A percentile compares a stretch with the other conserved stretches of the same genome.
These are phyloP conservation scores for Epinephelus lanceolatus DNA, from an alignment of 2,113 vertebrate genomes.

Conservation along the genomic window DNA sequence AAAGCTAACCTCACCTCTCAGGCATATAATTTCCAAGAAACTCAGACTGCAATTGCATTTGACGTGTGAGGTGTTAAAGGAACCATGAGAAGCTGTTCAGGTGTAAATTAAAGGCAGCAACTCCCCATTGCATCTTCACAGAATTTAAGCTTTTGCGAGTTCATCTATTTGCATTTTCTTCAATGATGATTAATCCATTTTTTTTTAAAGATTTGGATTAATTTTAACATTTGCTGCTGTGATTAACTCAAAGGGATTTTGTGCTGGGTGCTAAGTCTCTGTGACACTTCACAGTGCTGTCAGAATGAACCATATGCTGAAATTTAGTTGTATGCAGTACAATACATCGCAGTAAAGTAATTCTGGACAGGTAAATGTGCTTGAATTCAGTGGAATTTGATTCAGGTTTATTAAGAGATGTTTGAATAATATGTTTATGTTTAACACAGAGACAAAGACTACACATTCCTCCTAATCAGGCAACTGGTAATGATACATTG, in stretches of 20 bases:
- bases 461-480: neutral
- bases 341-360: neutral
- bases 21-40: slow-evolving; percentile 54
- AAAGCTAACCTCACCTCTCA: slow-evolving; percentile 63
- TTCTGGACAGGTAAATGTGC: slow-evolving; percentile 18
- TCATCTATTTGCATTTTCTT: slow-evolving; percentile 44
- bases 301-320: slow-evolving; percentile 15
- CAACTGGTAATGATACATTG: neutral
- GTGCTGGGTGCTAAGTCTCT: slow-evolving; percentile 21
- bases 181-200: slow-evolving; percentile 34
- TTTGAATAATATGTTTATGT: slow-evolving; percentile 6
- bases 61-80: slow-evolving; percentile 2
- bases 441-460: neutral
- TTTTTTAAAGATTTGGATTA: slow-evolving; percentile 22
- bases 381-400: slow-evolving; percentile 8
- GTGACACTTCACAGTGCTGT: slow-evolving; percentile 12
- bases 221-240: slow-evolving; percentile 24
- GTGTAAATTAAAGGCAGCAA: slow-evolving; percentile 39
- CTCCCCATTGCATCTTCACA: slow-evolving; percentile 9
- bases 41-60: slow-evolving; percentile 29
- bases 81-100: slow-evolving; percentile 14
- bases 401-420: neutral
- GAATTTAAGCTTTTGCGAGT: slow-evolving; percentile 20
- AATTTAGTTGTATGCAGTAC: slow-evolving; percentile 14
- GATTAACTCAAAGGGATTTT: slow-evolving; percentile 37